Conservation (phyloP, 1,140 invertebrate genomes). For the Trichogramma pretiosum region DNA sequence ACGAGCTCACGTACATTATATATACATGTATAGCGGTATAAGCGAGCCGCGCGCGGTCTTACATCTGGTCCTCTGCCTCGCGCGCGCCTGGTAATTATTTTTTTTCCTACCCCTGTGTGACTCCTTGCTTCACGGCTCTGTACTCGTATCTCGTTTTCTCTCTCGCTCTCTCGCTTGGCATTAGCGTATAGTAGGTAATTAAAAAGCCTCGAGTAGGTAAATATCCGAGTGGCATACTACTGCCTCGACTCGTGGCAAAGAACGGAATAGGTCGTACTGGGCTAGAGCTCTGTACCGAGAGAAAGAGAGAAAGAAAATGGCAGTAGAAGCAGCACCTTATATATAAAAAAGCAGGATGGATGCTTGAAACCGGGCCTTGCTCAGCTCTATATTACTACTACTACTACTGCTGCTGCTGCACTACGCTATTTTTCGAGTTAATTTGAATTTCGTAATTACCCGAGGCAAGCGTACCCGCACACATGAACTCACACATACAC, state of each 20-base stretch:
- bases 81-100: slow-evolving; percentile 27
- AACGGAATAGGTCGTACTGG: slow-evolving; percentile 32
- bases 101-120: slow-evolving; percentile 16
- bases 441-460: slow-evolving; percentile 49
- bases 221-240: slow-evolving; percentile 41
- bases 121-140: slow-evolving; percentile 2
- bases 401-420: too few species aligned
- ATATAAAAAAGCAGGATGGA: slow-evolving; percentile 38
- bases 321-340: slow-evolving; percentile 38
- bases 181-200: slow-evolving; percentile 36
- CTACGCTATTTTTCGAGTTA: slow-evolving; percentile 45
- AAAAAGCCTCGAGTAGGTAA: slow-evolving; percentile 47
- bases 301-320: too few species aligned
- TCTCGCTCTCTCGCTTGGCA: slow-evolving; percentile 6
- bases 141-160: slow-evolving; percentile 15
- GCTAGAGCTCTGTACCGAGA: too few species aligned
- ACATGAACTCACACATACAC: too few species aligned
- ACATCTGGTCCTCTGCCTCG: slow-evolving; percentile 20
- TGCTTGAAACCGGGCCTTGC: slow-evolving; percentile 40
- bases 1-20: too few species aligned
- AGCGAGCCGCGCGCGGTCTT: slow-evolving; percentile 18
- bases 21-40: background rate
- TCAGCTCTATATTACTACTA: too few species aligned
- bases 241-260: slow-evolving; percentile 8
- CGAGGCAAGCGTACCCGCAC: slow-evolving; percentile 30